Base-by-base conservation (phyloP, 1,140 invertebrate genomes). In the Magallana ariakensis region DNA sequence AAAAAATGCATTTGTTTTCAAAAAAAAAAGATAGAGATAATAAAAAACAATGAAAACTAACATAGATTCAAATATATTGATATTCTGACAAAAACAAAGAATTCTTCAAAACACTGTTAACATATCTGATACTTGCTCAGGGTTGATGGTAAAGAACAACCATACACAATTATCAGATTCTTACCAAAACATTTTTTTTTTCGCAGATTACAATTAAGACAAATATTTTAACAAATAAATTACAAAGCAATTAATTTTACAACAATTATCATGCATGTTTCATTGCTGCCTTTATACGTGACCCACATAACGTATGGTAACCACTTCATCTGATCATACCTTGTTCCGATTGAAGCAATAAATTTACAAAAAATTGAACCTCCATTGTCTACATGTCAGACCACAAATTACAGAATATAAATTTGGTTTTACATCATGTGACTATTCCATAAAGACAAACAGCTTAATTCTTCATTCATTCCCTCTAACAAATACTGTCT, bases 221-320 rank as follows among this genome's bases (percentile, higher is more conserved):
- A 75, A 26, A 33, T 75, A 26, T 22, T 26, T 22, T 26, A 75
- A 75, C 66, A 75, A 10, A 70, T 75, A 75, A 75, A 26, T 75
- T 75, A 75, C 10, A 75, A 75, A 22, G 22, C 10, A 26, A 26
- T 75, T 33, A 75, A 75, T 75, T 26, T 75, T 26, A 75, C 66
- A 75, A 75, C 66, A 75, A 10, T 75, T 46, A 46, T 26, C 33
- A 75, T 75, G 33, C 62, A 66, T 19, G 19, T 75, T 26, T 75
- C 66, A 75, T 75, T 75, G 66, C 66, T 75, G 66, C 66, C 66
- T 75, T 75, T 75, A 26, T 26, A 75, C 66, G 26, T 75, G 26
- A 75, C 13, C 66, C 66, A 75, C 66, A 75, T 9, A 26, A 75
- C 22, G 10, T 33, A 6, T 19, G 66, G 9, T 26, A 75, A 75